These are phyloP conservation scores for Lipophrys pholis DNA, from an alignment of 2,113 vertebrate species.

Conservation along the genomic window DNA sequence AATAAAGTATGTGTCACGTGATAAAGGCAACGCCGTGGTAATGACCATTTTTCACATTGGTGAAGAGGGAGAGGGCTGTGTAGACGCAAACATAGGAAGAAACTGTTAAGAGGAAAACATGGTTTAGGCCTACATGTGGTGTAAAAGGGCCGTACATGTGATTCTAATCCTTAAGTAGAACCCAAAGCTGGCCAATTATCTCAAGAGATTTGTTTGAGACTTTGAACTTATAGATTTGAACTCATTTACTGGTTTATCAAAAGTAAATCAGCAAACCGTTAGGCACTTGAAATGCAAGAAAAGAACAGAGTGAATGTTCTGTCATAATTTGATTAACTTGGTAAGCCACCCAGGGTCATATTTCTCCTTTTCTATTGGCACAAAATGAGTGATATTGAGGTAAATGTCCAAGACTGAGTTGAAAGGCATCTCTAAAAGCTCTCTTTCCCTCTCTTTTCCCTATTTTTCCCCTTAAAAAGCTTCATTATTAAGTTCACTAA, in stretches of 20 bases:
- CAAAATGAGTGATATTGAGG: constrained; percentile 72
- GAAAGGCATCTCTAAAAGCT: constrained; percentile 64
- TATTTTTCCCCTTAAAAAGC: constrained; percentile 69
- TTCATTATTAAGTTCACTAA: constrained; percentile 61
- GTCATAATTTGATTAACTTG: constrained; percentile 19
- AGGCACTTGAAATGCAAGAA: constrained; percentile 49
- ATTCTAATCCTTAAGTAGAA: constrained; percentile 79
- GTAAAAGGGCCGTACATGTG: constrained; percentile 67
- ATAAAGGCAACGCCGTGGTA: constrained; percentile 68
- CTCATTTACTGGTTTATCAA: constrained; percentile 52
- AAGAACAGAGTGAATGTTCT: constrained; percentile 22
- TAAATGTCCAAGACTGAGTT: constrained; percentile 69
- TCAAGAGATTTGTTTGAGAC: constrained; percentile 68
- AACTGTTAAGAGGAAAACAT: constrained; percentile 51
- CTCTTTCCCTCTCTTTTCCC: constrained; percentile 79
- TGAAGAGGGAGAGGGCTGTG: constrained; percentile 51
- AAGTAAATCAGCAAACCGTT: constrained; percentile 55
- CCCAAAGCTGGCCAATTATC: constrained; percentile 73
- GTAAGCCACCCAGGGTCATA: constrained; percentile 34
- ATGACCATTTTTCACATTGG: constrained; percentile 78
- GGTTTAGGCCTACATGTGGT: constrained; percentile 64
- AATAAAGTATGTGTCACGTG: constrained; percentile 62
- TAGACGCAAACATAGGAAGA: constrained; percentile 34
- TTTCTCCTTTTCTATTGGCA: constrained; percentile 68
- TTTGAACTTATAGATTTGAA: constrained; percentile 67